Base-by-base conservation (phyloP, 2,797 vertebrate genomes). In the Xyrichtys novacula region DNA sequence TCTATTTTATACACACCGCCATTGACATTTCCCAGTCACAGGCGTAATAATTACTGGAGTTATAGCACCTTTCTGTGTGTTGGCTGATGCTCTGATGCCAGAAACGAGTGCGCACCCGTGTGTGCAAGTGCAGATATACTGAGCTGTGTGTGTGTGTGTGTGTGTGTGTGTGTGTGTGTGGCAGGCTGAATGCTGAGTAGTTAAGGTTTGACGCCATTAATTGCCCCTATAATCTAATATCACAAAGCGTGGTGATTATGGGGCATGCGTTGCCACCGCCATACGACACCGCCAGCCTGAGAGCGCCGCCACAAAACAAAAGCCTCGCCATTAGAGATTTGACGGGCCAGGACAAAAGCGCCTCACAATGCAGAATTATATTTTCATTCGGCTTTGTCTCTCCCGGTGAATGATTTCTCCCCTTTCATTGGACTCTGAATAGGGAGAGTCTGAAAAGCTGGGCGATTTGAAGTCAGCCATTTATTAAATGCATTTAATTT, bases 141-240 rank as follows among this genome's bases (percentile, higher is more conserved):
- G 53, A 50, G 58, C 56, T n/a, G 12, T 43, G 12, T 64, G 29
- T 64, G 60, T 53, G 28, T 55, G 43, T 42, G 70, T 69, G 75
- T 65, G 57, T 55, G 36, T 46, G 71, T 53, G 53, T 52, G 47
- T 76, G 47, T 49, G 47, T 49, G 47, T 83, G 86, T 84, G 83
- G 91, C 90, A 90, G 88, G 85, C 91, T 95, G 95, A 96, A 95
- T 94, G 94, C 94, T 91, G 90, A 91, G 93, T 94, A 92, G 93
- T 94, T 94, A 93, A 95, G 95, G 95, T 96, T 96, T 96, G 96
- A 97, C 94, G 96, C 94, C 93, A 95, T 96, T 97, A 97, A 97
- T 97, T 97, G 96, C 95, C 96, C 96, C 96, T 97, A 97, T 97
- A 97, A 97, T 97, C 96, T 96, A 96, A 96, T 95, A 95, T 96